Base-by-base conservation (phyloP, 2,113 vertebrate genomes). In the Dicerorhinus sumatrensis region DNA sequence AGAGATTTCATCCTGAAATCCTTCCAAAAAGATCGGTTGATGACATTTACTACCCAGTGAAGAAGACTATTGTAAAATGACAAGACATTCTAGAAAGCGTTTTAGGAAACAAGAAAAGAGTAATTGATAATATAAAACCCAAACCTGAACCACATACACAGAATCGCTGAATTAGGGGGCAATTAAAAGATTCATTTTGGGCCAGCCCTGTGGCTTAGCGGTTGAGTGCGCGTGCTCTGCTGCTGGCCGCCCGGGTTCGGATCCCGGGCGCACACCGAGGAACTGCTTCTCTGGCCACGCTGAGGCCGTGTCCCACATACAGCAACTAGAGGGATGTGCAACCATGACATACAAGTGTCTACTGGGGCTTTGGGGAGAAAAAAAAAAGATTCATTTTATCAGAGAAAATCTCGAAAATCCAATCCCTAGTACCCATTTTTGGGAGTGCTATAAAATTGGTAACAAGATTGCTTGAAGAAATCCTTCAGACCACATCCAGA, bases 371-470 rank as follows among this genome's bases (percentile, higher is more conserved):
- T n/a, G n/a, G n/a, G n/a, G n/a, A n/a, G n/a, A n/a, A n/a, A n/a
- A n/a, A n/a, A n/a, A 5, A 5, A 73, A n/a, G 60, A 20, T 31
- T 51, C 14, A 3, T 58, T 39, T 77, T 18, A 17, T 36, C 9
- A 2, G 21, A 60, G 72, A 48, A 60, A 86, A 33, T 5, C 25
- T 54, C 6, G 0, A 8, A 27, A 8, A 39, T 31, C 6, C 12
- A 3, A 7, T 6, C 11, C 7, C 6, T 8, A 1, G 12, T 1
- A 62, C 20, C 48, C 10, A 2, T n/a, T 39, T 89, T 10, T 1
- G 84, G 58, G 58, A 31, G 11, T 2, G 2, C 13, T 21, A 0
- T 69, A 23, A 25, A 91, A 46, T 29, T 8, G 8, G 60, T 48
- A 48, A 25, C 5, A 39, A 79, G 18, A 13, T 16, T 25, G 5